Evolutionary conservation across 2,113 vertebrate species (phyloP).

Genomic region (Rhinoderma darwinii): DNA sequence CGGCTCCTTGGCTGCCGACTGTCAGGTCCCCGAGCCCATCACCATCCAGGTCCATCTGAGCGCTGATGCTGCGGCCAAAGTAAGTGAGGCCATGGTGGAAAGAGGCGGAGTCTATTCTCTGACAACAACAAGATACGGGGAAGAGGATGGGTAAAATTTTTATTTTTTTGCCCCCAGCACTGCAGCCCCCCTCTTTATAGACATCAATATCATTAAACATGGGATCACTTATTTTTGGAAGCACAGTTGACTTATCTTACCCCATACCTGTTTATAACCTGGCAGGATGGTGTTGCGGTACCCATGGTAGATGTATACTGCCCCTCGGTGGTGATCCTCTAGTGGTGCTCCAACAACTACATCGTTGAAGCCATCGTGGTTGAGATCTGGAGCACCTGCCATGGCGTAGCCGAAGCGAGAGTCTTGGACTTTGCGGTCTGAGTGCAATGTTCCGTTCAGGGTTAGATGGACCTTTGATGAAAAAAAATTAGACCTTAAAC

Average conservation of each 20-base stretch:
- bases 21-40: constrained; percentile 89
- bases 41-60: constrained; percentile 83
- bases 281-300: constrained; percentile 75
- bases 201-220: neutral
- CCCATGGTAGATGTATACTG: constrained; percentile 88
- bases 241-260: constrained; percentile 46
- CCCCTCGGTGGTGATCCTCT: constrained; percentile 89
- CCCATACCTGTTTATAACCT: constrained; percentile 78
- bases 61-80: constrained; percentile 91
- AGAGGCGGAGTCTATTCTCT: constrained; percentile 82
- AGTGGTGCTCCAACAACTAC: constrained; percentile 87
- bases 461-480: constrained; percentile 73
- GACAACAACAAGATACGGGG: no score
- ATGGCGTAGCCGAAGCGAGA: constrained; percentile 89
- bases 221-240: neutral
- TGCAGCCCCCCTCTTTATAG: neutral
- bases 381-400: constrained; percentile 82
- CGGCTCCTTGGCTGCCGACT: constrained; percentile 88
- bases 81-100: constrained; percentile 82
- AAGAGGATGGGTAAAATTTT: neutral
- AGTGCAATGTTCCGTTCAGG: constrained; percentile 78
- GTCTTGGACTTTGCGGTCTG: constrained; percentile 80
- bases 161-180: neutral
- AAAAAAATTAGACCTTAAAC: neutral
- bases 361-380: constrained; percentile 86